Base-by-base conservation (phyloP, 2,888 invertebrate species). In the Tipula vernalis region DNA sequence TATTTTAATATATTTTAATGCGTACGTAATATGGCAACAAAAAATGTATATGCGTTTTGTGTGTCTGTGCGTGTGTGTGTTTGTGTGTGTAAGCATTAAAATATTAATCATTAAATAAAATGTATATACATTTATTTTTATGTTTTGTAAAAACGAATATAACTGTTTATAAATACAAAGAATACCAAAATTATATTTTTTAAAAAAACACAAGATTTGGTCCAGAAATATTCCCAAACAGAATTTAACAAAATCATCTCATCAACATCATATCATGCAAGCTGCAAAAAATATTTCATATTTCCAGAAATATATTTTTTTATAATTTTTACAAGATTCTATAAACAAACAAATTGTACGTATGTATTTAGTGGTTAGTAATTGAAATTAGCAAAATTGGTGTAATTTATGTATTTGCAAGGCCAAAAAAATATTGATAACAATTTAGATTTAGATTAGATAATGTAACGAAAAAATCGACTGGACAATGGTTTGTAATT, bases 71-170 rank as follows among this genome's bases (percentile, higher is more conserved):
- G 28, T 28, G 28, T 28, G 28, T 28, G 28, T 28, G 28, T 28
- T 1, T 28, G 28, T 28, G 0, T 28, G 28, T 71, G 71, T 71
- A 71, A 71, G 28, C 71, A 71, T 71, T 28, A 71, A 71, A 28
- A 71, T 71, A 28, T 71, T 71, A 71, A 71, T 71, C 28, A 71
- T 71, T 71, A 71, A 71, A 71, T 71, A 71, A 71, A 71, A 71
- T 71, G 6, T 71, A 71, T 71, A 71, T 71, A 71, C 71, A 71
- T 71, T 71, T 71, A 71, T 71, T 71, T 71, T 83, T 85, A 86
- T 86, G 86, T 85, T 86, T 87, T 42, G 18, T 28, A 86, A 85
- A 85, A 85, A 85, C 13, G 44, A 42, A 85, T 41, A 42, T 57
- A 39, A 57, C 12, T 57, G 15, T 4, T 15, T 57, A 57, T 57